Evolutionary conservation across 2,113 vertebrate genomes (phyloP).

Genomic region (Kryptolebias marmoratus): DNA sequence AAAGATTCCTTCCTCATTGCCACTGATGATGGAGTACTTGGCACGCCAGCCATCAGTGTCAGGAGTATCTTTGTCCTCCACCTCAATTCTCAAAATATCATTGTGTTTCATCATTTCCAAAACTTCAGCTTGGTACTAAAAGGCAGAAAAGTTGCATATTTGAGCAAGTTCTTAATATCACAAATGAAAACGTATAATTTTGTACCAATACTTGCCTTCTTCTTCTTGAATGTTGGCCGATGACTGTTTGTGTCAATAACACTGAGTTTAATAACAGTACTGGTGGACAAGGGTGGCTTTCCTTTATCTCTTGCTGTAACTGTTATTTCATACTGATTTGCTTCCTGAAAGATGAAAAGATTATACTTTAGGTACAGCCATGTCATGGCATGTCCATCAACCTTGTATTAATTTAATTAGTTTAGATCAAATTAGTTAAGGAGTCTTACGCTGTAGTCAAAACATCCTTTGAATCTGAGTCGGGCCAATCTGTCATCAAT

Average conservation of each 20-base stretch:
- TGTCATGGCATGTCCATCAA: neutral
- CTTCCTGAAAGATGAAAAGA: slow-evolving; percentile 63
- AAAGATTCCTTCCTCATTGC: slow-evolving; percentile 79
- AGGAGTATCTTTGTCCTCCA: slow-evolving; percentile 79
- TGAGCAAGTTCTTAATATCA: neutral
- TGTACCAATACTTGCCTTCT: slow-evolving; percentile 8
- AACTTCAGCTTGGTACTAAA: slow-evolving; percentile 66
- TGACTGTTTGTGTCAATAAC: slow-evolving; percentile 80
- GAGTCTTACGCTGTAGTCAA: slow-evolving; percentile 80
- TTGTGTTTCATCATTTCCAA: slow-evolving; percentile 40
- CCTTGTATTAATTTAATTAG: neutral
- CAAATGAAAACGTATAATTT: neutral
- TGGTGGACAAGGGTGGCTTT: slow-evolving; percentile 64
- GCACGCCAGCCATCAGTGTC: slow-evolving; percentile 79
- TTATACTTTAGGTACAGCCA: neutral
- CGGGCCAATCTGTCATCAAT: slow-evolving; percentile 1
- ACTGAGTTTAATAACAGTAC: slow-evolving; percentile 57
- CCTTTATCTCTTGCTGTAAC: slow-evolving; percentile 76
- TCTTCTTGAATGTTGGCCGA: slow-evolving; percentile 70
- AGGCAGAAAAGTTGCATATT: slow-evolving; percentile 8
- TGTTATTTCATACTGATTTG: slow-evolving; percentile 63
- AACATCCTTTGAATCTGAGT: slow-evolving; percentile 76
- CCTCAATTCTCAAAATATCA: slow-evolving; percentile 67
- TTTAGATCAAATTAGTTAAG: neutral
- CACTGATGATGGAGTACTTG: slow-evolving; percentile 72